These are phyloP conservation scores for Leptinotarsa defecta DNA, from an alignment of 1,140 invertebrate genomes.

Conservation along the genomic window DNA sequence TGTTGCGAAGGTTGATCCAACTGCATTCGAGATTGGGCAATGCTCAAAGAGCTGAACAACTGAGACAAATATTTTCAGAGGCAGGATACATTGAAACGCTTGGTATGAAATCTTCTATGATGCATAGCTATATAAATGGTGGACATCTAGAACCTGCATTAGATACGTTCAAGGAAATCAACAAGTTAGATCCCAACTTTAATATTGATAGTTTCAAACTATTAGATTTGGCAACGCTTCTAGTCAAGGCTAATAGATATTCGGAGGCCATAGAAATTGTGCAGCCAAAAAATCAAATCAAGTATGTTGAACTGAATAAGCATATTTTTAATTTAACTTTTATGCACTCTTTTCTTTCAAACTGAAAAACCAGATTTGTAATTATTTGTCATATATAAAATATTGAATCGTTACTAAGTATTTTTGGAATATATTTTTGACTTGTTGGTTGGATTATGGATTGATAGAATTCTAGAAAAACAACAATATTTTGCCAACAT, in stretches of 20 bases:
- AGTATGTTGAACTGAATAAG: constrained; percentile 38
- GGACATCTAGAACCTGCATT: constrained; percentile 59
- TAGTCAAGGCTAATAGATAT: constrained; percentile 58
- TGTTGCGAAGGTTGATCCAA: constrained; percentile 60
- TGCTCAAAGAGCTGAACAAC: constrained; percentile 56
- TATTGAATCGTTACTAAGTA: no score
- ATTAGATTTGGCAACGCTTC: constrained; percentile 60
- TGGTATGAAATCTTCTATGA: constrained; percentile 61
- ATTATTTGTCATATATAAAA: no score
- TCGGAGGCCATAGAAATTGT: constrained; percentile 58
- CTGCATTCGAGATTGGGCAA: constrained; percentile 59
- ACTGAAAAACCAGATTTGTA: no score
- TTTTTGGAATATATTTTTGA: no score
- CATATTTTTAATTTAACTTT: background rate
- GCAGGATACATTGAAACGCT: constrained; percentile 57
- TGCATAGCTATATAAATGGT: constrained; percentile 60
- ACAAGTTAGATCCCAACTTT: constrained; percentile 56
- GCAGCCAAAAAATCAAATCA: constrained; percentile 51
- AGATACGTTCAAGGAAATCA: constrained; percentile 56
- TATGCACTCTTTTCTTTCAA: no score
- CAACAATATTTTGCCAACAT: no score
- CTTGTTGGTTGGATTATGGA: no score
- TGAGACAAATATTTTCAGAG: constrained; percentile 57
- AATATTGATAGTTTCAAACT: constrained; percentile 63
- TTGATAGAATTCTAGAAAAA: no score